These are phyloP conservation scores for Megalops atlanticus DNA, from an alignment of 2,113 vertebrate species.

Conservation along the genomic window DNA sequence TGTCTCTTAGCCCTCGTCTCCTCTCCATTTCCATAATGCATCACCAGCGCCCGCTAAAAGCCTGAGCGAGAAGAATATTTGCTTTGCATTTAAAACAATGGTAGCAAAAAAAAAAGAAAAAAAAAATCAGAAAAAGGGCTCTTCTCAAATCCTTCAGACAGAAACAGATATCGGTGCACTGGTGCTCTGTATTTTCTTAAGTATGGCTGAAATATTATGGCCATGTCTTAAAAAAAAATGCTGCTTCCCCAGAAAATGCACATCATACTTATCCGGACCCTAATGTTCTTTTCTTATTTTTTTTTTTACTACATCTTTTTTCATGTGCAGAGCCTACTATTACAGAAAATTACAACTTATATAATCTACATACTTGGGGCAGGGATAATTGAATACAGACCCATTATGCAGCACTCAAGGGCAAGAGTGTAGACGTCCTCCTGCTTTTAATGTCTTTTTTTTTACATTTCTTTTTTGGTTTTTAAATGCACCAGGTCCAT, in stretches of 20 bases:
- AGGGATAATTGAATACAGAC: conserved; percentile 30
- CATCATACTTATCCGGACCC: conserved; percentile 10
- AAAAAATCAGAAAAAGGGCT: neutral
- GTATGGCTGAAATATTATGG: neutral
- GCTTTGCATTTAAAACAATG: conserved; percentile 32
- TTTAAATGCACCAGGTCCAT: neutral
- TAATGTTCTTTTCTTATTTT: conserved; percentile 12
- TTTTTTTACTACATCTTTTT: conserved; percentile 18
- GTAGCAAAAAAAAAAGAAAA: conserved; percentile 12
- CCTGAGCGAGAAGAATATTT: conserved; percentile 30
- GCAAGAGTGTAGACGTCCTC: conserved; percentile 1
- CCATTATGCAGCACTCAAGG: conserved; percentile 32
- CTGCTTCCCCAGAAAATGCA: conserved; percentile 8
- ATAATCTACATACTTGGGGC: conserved; percentile 31
- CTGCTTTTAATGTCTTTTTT: conserved; percentile 7
- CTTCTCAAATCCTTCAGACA: conserved; percentile 30
- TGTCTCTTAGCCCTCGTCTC: conserved; percentile 7
- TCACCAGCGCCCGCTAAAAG: conserved; percentile 33
- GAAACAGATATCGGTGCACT: conserved; percentile 17
- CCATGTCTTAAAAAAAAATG: neutral
- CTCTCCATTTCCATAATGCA: conserved; percentile 35
- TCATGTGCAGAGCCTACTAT: conserved; percentile 9
- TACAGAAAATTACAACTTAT: conserved; percentile 34
- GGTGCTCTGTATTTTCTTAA: conserved; percentile 14
- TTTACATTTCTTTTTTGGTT: conserved; percentile 46